Evolutionary conservation across 2,797 vertebrate species (phyloP).

Genomic region (Eupleurogrammus muticus): DNA sequence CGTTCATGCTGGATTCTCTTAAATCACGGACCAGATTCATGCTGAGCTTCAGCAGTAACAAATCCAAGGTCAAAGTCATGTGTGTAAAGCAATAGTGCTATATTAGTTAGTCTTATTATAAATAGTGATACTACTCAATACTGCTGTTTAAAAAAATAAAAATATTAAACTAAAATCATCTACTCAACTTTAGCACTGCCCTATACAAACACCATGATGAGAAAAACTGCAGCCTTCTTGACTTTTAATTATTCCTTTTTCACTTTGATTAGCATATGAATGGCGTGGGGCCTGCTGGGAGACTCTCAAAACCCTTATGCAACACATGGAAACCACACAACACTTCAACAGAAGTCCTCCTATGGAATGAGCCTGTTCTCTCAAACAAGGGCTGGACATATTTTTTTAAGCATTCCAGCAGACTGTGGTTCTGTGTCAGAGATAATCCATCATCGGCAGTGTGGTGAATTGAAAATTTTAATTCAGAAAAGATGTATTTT

Average conservation of each 20-base stretch:
- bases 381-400: neutral
- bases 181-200: neutral
- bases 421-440: neutral
- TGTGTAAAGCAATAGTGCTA: too few relatives aligned
- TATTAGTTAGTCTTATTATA: too few relatives aligned
- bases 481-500: neutral
- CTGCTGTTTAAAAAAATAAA: neutral
- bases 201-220: neutral
- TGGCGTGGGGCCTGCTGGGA: neutral
- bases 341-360: neutral
- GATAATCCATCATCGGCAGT: neutral
- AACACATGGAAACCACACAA: neutral
- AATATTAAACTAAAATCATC: neutral
- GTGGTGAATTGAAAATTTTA: constrained; percentile 4
- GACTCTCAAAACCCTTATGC: neutral
- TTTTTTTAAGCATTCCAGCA: constrained; percentile 5
- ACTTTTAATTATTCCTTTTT: neutral
- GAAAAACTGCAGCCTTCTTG: neutral
- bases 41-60: neutral
- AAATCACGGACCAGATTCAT: neutral
- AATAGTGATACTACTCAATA: neutral
- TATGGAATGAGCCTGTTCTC: neutral
- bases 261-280: neutral
- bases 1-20: neutral
- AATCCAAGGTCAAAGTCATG: too few relatives aligned